These are phyloP conservation scores for Naso thynnoides DNA, from an alignment of 2,797 vertebrate genomes.

Conservation along the genomic window DNA sequence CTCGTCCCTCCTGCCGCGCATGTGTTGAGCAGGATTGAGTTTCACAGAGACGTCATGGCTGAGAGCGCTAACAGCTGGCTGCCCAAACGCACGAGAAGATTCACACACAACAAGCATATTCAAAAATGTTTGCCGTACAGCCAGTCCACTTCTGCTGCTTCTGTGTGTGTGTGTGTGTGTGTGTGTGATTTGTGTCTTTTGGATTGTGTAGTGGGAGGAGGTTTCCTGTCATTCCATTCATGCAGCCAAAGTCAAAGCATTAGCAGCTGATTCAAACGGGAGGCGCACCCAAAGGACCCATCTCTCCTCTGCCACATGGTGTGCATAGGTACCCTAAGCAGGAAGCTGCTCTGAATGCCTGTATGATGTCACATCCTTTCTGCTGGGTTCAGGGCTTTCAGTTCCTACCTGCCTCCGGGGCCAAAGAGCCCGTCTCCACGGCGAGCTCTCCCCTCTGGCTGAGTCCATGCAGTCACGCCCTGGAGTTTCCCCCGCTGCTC, in stretches of 20 bases:
- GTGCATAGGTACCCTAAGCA: constrained; percentile 50
- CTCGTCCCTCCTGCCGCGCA: constrained; percentile 12
- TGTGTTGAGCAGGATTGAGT: constrained; percentile 39
- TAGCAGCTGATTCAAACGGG: constrained; percentile 53
- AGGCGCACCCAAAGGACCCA: constrained; percentile 24
- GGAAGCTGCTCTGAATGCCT: constrained; percentile 51
- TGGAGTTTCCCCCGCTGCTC: constrained; percentile 61
- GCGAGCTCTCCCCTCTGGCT: constrained; percentile 39
- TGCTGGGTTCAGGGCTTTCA: constrained; percentile 8
- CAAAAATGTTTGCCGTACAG: constrained; percentile 62
- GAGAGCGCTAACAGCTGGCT: constrained; percentile 50
- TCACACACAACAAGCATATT: constrained; percentile 40
- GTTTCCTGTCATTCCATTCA: constrained; percentile 79
- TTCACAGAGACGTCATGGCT: constrained; percentile 45
- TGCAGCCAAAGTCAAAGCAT: constrained; percentile 49
- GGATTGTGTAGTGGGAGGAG: constrained; percentile 65
- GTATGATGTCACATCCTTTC: constrained; percentile 65
- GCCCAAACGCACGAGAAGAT: constrained; percentile 41
- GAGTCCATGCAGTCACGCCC: constrained; percentile 38
- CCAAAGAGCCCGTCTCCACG: constrained; percentile 9
- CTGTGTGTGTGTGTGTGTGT: constrained; percentile 14
- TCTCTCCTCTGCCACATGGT: constrained; percentile 12
- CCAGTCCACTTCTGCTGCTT: constrained; percentile 15
- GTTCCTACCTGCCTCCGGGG: constrained; percentile 24
- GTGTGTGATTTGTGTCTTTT: constrained; percentile 8